Base-by-base conservation (phyloP, 2,797 vertebrate species). In the Brotula barbata region DNA sequence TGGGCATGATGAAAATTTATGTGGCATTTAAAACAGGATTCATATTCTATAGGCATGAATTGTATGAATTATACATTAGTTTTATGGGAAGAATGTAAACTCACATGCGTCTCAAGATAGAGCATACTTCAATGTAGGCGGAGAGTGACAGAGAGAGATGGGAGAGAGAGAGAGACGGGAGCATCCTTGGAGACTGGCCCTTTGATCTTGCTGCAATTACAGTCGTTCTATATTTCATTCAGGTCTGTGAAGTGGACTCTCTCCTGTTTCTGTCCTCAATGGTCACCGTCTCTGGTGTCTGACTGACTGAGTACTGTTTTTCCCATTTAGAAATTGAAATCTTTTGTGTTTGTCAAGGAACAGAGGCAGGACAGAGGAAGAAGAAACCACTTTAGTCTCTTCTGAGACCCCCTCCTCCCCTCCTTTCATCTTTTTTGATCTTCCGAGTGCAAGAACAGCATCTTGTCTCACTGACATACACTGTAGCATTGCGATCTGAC, bases 1-100 rank as follows among this genome's bases (percentile, higher is more conserved):
- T 45, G 66, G 45, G 65, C 49, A 68, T 81, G 69, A 85, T 81
- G 60, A 81, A 77, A 78, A 88, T 81, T 71, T 77, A 81, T 87
- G 64, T 14, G 1, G 33, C 7, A 36, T 70, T 75, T 71, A 71
- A 76, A 76, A 52, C 52, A 15, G 46, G 70, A 83, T 75, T 57
- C 66, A 51, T 75, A 71, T 79, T 78, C 61, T 62, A 54, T 71
- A 62, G 42, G 42, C 58, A 72, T 81, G 72, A 78, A 80, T 89
- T 82, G 40, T 59, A 72, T 81, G 72, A 78, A 80, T 89, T 82
- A 80, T 80, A 75, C 58, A 73, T 58, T 64, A 74, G 66, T 62
- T 68, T 64, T 69, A 60, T 59, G 23, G 57, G 49, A 48, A 41
- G 44, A 45, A 61, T 46, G 48, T 45, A 37, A 66, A 39, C 39